Evolutionary conservation across 1,140 invertebrate species (phyloP), one percentile per base, ranked within the genome.

Genomic region (Doryteuthis pealeii): DNA sequence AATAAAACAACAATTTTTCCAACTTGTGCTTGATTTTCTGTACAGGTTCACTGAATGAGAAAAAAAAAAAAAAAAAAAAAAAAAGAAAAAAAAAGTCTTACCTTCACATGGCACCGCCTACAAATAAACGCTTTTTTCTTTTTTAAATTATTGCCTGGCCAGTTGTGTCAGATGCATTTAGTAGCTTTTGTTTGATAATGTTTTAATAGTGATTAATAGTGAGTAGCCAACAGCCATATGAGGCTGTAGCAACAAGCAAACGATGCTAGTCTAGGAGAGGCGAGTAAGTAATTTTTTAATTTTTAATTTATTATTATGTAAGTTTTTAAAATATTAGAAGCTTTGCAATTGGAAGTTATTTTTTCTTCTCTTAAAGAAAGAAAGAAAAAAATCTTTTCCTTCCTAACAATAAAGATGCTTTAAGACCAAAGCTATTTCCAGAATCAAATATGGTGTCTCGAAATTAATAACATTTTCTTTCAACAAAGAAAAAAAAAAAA

Each of bases 11-110:
- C 26, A n/a, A n/a, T 28, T 62, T 62, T 62, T 62, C 26, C 54
- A 62, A 62, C 54, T 62, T 62, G 54, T 62, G 54, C 54, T 62
- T 62, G 54, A 28, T 62, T n/a, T 62, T 62, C 54, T 62, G 54
- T 62, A 62, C 54, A 62, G 54, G 54, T 62, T 62, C 54, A 62
- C 54, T 62, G 54, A 62, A 62, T 62, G 18, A 62, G n/a, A n/a
- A n/a, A n/a, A n/a, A n/a, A n/a, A n/a, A n/a, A n/a, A n/a, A n/a
- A n/a, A n/a, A n/a, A n/a, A n/a, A n/a, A n/a, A n/a, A n/a, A n/a
- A n/a, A n/a, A n/a, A 62, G 54, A 62, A 28, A n/a, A 62, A 62
- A 22, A n/a, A 28, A 28, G 26, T n/a, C 18, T 28, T n/a, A 62
- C 54, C 26, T 28, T 28, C 26, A 22, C 54, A 62, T 62, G 54